A percentile compares a stretch with the other conserved stretches of the same genome.
These are phyloP conservation scores for Galaxea fascicularis DNA, from an alignment of 92 coral and sea anemone genomes.

Conservation along the genomic window DNA sequence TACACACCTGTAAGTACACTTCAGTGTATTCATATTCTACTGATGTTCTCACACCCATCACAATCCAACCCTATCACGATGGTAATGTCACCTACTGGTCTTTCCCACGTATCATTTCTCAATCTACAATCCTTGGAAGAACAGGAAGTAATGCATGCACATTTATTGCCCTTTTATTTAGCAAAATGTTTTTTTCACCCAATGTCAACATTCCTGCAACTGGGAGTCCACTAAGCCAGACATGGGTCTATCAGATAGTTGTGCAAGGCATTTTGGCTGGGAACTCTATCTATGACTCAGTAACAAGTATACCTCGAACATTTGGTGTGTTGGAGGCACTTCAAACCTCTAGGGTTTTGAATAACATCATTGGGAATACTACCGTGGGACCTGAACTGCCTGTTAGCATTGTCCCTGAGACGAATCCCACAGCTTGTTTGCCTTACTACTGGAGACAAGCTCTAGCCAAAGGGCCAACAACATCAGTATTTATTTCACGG, in stretches of 20 bases:
- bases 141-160: slow-evolving; percentile 46
- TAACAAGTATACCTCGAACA: slow-evolving; percentile 9
- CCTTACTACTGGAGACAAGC: slow-evolving; percentile 42
- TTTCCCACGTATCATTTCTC: slow-evolving; percentile 35
- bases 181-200: slow-evolving; percentile 14
- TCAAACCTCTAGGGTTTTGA: background rate
- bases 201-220: background rate
- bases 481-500: slow-evolving; percentile 20
- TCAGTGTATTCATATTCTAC: background rate
- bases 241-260: slow-evolving; percentile 31
- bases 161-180: slow-evolving; percentile 40
- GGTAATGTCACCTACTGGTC: slow-evolving; percentile 36
- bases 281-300: slow-evolving; percentile 20
- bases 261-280: slow-evolving; percentile 25
- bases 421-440: slow-evolving; percentile 37
- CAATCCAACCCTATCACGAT: background rate
- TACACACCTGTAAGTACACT: background rate
- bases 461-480: slow-evolving; percentile 16
- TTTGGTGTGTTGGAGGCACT: slow-evolving; percentile 34
- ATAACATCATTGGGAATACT: slow-evolving; percentile 19
- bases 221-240: background rate
- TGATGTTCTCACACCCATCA: slow-evolving; percentile 12
- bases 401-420: slow-evolving; percentile 40
- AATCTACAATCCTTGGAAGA: slow-evolving; percentile 56
- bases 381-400: slow-evolving; percentile 40